Conservation (phyloP, 2,113 vertebrate species). For the Amphiprion percula region DNA sequence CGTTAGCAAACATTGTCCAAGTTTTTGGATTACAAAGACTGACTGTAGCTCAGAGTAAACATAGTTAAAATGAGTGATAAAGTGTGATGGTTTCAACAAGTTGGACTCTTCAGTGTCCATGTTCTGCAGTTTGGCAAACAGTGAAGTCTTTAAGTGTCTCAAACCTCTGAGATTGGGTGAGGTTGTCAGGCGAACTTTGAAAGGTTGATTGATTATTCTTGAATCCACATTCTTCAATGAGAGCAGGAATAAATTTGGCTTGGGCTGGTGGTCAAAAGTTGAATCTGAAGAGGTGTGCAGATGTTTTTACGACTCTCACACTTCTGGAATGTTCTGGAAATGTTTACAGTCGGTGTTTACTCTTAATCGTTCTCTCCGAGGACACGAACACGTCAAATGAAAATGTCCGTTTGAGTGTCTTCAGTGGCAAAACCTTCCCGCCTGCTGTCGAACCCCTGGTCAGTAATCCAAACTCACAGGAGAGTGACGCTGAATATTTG, state of each 20-base stretch:
- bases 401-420: slow-evolving; percentile 8
- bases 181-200: slow-evolving; percentile 2
- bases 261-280: slow-evolving; percentile 28
- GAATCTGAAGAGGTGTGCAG: slow-evolving; percentile 24
- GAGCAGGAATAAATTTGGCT: slow-evolving; percentile 12
- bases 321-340: slow-evolving; percentile 43
- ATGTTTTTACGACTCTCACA: slow-evolving; percentile 44
- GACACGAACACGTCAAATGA: slow-evolving; percentile 26
- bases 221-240: background rate
- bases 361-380: slow-evolving; percentile 3
- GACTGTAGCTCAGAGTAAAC: slow-evolving; percentile 1
- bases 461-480: slow-evolving; percentile 67
- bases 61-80: background rate
- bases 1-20: too few relatives aligned
- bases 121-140: too few relatives aligned
- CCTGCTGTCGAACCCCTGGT: slow-evolving; percentile 52
- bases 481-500: slow-evolving; percentile 72
- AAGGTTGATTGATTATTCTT: background rate
- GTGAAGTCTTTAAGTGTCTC: too few relatives aligned
- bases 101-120: too few relatives aligned
- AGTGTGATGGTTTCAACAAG: too few relatives aligned
- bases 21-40: background rate
- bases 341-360: slow-evolving; percentile 39
- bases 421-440: slow-evolving; percentile 50
- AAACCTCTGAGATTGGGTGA: background rate